phyloP scores from a whole-genome alignment of 2,113 vertebrate species.

The Corythornis cristatus region DNA sequence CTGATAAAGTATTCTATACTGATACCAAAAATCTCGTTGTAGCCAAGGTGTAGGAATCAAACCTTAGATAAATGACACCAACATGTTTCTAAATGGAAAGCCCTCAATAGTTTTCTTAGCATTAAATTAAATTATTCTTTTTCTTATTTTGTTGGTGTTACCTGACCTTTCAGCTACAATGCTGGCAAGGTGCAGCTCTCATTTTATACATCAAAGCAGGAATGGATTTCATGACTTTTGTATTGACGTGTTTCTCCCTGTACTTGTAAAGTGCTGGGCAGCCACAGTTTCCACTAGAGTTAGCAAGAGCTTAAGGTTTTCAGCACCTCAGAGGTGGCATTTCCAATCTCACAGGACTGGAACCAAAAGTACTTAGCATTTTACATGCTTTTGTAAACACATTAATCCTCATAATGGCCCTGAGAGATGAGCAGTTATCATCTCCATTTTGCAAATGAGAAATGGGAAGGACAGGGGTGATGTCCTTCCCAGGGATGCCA shows the following conservation, averaged over 20 bases:
- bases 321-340: slow-evolving; percentile 34
- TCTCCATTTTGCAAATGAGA: slow-evolving; percentile 61
- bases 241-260: background rate
- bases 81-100: background rate
- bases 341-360: slow-evolving; percentile 47
- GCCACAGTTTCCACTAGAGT: slow-evolving; percentile 27
- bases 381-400: slow-evolving; percentile 63
- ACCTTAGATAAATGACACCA: background rate
- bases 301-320: slow-evolving; percentile 43
- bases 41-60: background rate
- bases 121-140: background rate
- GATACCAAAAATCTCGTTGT: background rate
- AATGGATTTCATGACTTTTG: background rate
- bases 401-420: slow-evolving; percentile 62
- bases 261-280: slow-evolving; percentile 15
- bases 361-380: slow-evolving; percentile 59
- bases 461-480: slow-evolving; percentile 31
- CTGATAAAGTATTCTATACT: background rate
- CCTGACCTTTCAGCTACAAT: background rate
- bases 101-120: background rate
- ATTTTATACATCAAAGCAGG: background rate
- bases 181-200: background rate
- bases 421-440: slow-evolving; percentile 64
- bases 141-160: background rate
- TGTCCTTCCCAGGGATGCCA: background rate